Base-by-base conservation (phyloP, 2,797 vertebrate species). In the Notamacropus eugenii region DNA sequence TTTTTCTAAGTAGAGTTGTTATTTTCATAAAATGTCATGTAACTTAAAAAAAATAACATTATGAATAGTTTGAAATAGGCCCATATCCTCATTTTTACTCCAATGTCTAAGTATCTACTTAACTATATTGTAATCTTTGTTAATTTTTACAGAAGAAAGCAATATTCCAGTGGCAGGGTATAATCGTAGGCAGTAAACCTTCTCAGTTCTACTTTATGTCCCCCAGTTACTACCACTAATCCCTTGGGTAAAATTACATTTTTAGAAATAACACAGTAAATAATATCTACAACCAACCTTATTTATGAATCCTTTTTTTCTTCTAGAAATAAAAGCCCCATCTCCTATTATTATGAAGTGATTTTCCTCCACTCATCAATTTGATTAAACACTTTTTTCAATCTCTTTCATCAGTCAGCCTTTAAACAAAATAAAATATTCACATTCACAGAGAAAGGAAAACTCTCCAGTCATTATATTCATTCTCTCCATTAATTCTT, bases 1-100 rank as follows among this genome's bases (percentile, higher is more conserved):
- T 93, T 52, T 52, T 92, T 87, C 67, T 96, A 95, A 96, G 94
- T 96, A 94, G 92, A 96, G 94, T 46, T 54, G 92, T 54, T 16
- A 3, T 3, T 91, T 90, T 24, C 2, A 34, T 92, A 93, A 93
- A 96, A 58, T 9, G 57, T 12, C 90, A 31, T 3, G 46, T 91
- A 96, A 96, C 34, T 90, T 95, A 93, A 92, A 58, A n/a, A 29
- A 29, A 56, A 24, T 57, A 57, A 57, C 67, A 93, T 94, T 94
- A 92, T 91, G 24, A 93, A 93, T 95, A 91, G 14, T 54, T 93
- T 22, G n/a, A 93, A 93, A 87, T 67, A 92, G 62, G 46, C 0
- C 62, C 34, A 74, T 40, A 74, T 40, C 5, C 5, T 54, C 0
- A 46, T 31, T 74, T 93, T 95, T 62, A 2, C 40, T 94, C 95